Evolutionary conservation across 2,888 invertebrate species (phyloP).

Genomic region (Pristionchus mayeri): DNA sequence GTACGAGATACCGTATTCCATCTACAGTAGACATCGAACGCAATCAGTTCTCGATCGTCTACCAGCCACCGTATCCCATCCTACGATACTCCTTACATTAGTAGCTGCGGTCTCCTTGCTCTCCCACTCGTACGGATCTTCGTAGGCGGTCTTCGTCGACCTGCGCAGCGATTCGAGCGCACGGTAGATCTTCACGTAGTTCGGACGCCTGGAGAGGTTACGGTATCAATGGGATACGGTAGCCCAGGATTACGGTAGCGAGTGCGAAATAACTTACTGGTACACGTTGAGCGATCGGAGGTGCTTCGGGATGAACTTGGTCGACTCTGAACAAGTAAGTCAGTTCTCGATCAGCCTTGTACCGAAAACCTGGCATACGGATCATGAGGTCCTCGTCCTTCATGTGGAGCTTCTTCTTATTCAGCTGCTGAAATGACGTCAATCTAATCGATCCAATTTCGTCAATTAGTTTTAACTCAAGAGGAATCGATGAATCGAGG

Average conservation of each 20-base stretch:
- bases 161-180: background rate
- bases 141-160: background rate
- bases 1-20: no score
- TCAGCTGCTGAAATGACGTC: background rate
- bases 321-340: conserved; percentile 31
- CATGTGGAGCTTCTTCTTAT: background rate
- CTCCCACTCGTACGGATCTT: conserved; percentile 44
- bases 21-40: no score
- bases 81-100: conserved; percentile 31
- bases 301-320: conserved; percentile 32
- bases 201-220: conserved; percentile 2
- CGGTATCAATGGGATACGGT: background rate
- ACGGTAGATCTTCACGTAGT: conserved; percentile 6
- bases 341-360: conserved; percentile 50
- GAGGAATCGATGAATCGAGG: background rate
- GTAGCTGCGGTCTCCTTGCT: background rate
- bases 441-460: background rate
- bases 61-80: background rate
- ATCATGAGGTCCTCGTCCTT: conserved; percentile 32
- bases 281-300: conserved; percentile 19
- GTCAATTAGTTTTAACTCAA: background rate
- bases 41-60: no score
- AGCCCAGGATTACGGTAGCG: no score
- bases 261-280: conserved; percentile 27
- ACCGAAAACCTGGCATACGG: conserved; percentile 54